These are phyloP conservation scores for Phoronis australis DNA, from an alignment of 2,888 invertebrate species.

Conservation along the genomic window DNA sequence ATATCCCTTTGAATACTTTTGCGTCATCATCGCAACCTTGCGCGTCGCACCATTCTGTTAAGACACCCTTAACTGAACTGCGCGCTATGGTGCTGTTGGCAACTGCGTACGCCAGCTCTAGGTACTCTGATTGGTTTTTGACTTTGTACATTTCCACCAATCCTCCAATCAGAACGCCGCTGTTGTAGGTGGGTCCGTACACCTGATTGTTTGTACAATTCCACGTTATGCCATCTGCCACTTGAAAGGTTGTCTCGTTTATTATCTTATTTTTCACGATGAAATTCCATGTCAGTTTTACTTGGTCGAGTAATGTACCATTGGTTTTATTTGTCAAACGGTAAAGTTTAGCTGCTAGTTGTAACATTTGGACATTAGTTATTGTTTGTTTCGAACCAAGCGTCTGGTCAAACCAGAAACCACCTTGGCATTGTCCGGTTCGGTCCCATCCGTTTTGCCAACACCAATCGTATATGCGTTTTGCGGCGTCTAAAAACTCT, in stretches of 20 bases:
- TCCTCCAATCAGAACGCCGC: constrained; percentile 21
- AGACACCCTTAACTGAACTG: constrained; percentile 18
- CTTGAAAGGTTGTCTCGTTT: constrained; percentile 18
- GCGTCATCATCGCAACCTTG: constrained; percentile 22
- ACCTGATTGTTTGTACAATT: constrained; percentile 15
- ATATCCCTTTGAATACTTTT: constrained; percentile 26
- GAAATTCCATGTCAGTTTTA: constrained; percentile 17
- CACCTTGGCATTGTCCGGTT: constrained; percentile 18
- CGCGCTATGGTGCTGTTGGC: constrained; percentile 17
- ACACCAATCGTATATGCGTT: constrained; percentile 22
- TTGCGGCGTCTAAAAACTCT: constrained; percentile 18
- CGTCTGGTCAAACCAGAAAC: constrained; percentile 24
- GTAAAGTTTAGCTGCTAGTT: constrained; percentile 20
- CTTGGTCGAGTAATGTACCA: constrained; percentile 9
- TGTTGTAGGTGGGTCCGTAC: constrained; percentile 21
- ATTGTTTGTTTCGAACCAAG: constrained; percentile 22
- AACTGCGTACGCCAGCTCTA: constrained; percentile 21
- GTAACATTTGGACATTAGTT: constrained; percentile 22
- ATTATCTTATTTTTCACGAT: constrained; percentile 21
- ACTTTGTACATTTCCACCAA: constrained; percentile 22
- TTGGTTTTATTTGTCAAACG: constrained; percentile 16
- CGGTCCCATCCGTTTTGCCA: constrained; percentile 27
- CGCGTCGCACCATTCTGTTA: constrained; percentile 21
- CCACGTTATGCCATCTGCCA: constrained; percentile 15
- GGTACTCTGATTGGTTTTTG: constrained; percentile 10